These are phyloP conservation scores for Melierax canorus DNA, from an alignment of 2,113 vertebrate species.

Conservation along the genomic window DNA sequence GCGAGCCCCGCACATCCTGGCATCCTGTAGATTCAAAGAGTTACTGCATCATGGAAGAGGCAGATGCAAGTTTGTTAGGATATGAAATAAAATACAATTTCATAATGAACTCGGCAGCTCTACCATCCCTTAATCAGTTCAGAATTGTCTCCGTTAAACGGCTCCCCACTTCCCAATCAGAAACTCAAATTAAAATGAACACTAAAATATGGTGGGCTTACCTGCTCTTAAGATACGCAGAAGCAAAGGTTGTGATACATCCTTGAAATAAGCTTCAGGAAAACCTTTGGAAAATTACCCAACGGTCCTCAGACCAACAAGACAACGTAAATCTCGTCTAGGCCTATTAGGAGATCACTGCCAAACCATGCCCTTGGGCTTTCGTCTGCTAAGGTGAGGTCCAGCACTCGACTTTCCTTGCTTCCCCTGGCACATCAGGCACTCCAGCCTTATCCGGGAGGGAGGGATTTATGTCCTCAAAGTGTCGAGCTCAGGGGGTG, in stretches of 20 bases:
- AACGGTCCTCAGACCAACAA: background rate
- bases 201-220: background rate
- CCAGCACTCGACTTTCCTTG: accelerated
- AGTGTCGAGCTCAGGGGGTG: background rate
- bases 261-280: background rate
- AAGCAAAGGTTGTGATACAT: background rate
- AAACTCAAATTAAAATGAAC: background rate
- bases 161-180: background rate
- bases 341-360: background rate
- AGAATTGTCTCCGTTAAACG: conserved; percentile 13
- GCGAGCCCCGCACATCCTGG: conserved; percentile 40
- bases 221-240: background rate
- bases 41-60: conserved; percentile 59
- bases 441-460: background rate
- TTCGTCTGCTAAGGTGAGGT: background rate
- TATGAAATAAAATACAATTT: conserved; percentile 61
- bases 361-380: background rate
- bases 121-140: conserved; percentile 3
- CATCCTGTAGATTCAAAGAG: conserved; percentile 49
- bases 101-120: conserved; percentile 16
- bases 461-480: background rate
- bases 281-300: background rate
- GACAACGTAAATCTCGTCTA: background rate
- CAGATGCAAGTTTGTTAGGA: conserved; percentile 64
- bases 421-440: background rate